Evolutionary conservation across 2,797 vertebrate genomes (phyloP), one percentile per base, ranked within the genome.

Genomic region (Argyrosomus regius): DNA sequence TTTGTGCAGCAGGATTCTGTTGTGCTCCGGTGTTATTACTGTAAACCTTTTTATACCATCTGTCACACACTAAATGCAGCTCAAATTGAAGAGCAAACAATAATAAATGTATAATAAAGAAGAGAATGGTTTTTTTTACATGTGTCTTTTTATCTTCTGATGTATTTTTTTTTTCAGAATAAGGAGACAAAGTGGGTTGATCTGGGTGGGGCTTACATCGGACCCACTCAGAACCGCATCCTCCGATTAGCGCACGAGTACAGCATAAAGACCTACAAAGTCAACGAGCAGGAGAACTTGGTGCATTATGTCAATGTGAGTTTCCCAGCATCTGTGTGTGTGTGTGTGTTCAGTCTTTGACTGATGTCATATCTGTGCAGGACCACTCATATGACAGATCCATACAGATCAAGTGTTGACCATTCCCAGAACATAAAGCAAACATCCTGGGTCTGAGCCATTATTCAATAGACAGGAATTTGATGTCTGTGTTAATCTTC

Each of bases 181-280:
- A 96, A 97, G 81, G 93, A 98, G 82, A 94, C 96, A 72, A 98
- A 98, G 87, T 99, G 98, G 84, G 98, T 99, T 49, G 98, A 99
- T 84, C 95, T 99, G 69, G 98, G 98, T 50, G 98, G 98, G 77
- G 96, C 98, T 6, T 99, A 99, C 1, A 81, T 99, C 54, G 98
- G 98, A 1, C 98, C 98, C 35, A 99, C 98, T n/a, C 98, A 99
- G 90, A 98, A 99, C 89, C 96, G 96, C 65, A 95, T 99, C 66
- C 91, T 99, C 52, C 93, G 98, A 39, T 86, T 99, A 81, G 96
- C 98, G 78, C 98, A 97, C 72, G 96, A 99, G 75, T 89, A 98
- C 28, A 96, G 95, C 72, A 81, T 99, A 20, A 90, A 99, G 85
- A 99, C 98, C 0, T 99, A 98, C 91, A 99, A 98, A 94, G 97